phyloP scores from a whole-genome alignment of 2,888 invertebrate genomes.

The Apamea anceps region DNA sequence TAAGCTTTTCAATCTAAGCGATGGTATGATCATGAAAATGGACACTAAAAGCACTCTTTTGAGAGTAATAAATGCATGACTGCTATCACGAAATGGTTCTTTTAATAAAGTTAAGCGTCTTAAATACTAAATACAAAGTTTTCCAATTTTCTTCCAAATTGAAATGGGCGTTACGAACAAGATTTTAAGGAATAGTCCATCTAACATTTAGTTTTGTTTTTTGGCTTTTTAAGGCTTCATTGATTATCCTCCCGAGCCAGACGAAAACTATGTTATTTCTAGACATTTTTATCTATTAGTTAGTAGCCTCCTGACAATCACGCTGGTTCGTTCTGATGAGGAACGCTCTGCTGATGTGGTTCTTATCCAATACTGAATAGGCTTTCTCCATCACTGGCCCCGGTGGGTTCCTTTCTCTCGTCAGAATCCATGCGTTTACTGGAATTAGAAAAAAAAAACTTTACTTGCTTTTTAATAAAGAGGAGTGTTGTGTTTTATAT shows the following conservation, averaged over 20 bases:
- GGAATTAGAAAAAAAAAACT: slow-evolving; percentile 59
- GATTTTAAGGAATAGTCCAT: not conserved
- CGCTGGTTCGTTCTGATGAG: slow-evolving; percentile 92
- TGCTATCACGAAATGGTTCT: slow-evolving; percentile 32
- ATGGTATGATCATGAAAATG: slow-evolving; percentile 73
- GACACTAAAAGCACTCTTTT: slow-evolving; percentile 56
- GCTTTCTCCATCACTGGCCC: slow-evolving; percentile 90
- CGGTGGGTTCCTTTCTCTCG: slow-evolving; percentile 90
- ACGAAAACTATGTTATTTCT: slow-evolving; percentile 3
- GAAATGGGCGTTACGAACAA: not conserved
- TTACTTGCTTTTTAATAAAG: not conserved
- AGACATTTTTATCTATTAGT: not conserved
- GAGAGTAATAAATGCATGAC: slow-evolving; percentile 67
- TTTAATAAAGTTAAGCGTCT: slow-evolving; percentile 9
- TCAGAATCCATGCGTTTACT: slow-evolving; percentile 92
- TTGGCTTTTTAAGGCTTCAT: not conserved
- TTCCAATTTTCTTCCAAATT: not conserved
- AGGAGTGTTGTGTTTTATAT: not conserved
- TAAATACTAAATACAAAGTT: slow-evolving; percentile 21
- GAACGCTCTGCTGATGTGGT: slow-evolving; percentile 89
- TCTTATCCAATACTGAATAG: slow-evolving; percentile 89
- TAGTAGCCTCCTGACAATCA: slow-evolving; percentile 83
- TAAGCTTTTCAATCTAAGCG: slow-evolving; percentile 63
- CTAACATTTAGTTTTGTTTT: not conserved
- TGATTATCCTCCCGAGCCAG: not conserved